Evolutionary conservation across 2,113 vertebrate genomes (phyloP), one percentile per base, ranked within the genome.

Genomic region (Hemichromis elongatus): DNA sequence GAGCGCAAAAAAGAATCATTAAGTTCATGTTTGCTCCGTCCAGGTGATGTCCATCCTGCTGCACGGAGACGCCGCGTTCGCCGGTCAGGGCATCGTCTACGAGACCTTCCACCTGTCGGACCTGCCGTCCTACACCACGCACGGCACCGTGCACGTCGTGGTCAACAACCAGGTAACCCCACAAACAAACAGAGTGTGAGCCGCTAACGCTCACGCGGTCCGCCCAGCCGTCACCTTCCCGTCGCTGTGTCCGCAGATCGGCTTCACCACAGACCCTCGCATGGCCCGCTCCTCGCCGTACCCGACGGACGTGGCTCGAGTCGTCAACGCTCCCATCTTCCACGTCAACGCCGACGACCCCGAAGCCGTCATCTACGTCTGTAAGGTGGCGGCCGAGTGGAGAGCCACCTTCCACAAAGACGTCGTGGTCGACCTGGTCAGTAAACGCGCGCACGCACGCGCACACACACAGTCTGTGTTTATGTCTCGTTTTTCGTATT

Each of bases 1-100:
- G 55, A 28, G 7, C 18, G 18, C 7, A 2, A 54, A 5, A 53
- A 53, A 53, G 52, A 11, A 5, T 54, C 19, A 5, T 53, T 6
- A 54, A 54, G 56, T 35, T n/a, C 30, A 35, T 6, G 26, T 82
- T 30, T 61, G 28, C 8, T 80, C 45, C 73, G 10, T 83, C 1
- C 89, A 99, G 99, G 99, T 99, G 84, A 99, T 99, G 98, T 99
- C 99, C 88, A 97, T 99, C 91, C 96, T 99, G 21, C 90, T 99
- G 53, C 99, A 99, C 0, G 99, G 99, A 13, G 99, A 99, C 0
- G 99, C 99, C 0, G 99, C 99, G 0, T 99, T 99, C 3, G 98
- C 99, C 0, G 99, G 98, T 19, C 99, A 99, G 93, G 99, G 99
- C 3, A 98, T 99, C 0, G 99, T 99, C 12, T 99, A 99, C 0